Percentiles rank a stretch among this genome's conserved stretches.
These are phyloP conservation scores for Lepidurus packardi DNA, from an alignment of 1,140 invertebrate species.

Conservation along the genomic window DNA sequence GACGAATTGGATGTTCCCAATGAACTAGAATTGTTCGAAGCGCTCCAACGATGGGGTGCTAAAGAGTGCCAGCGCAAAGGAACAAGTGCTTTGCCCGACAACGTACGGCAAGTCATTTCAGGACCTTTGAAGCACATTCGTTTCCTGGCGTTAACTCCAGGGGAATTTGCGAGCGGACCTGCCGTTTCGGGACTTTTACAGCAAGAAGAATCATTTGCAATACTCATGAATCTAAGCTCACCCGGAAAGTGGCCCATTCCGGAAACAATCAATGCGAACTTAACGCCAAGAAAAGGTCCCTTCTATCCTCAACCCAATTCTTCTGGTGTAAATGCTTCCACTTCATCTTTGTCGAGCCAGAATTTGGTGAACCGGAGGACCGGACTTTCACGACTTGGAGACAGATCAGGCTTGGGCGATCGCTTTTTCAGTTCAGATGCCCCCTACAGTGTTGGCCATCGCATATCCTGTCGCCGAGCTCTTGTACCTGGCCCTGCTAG, in stretches of 20 bases:
- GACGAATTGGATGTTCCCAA: constrained; percentile 63
- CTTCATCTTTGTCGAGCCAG: constrained; percentile 23
- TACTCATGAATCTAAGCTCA: constrained; percentile 69
- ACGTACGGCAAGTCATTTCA: constrained; percentile 47
- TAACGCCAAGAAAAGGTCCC: neutral
- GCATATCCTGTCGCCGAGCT: constrained; percentile 5
- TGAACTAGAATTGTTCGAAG: constrained; percentile 68
- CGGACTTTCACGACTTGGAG: neutral
- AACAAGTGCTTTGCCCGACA: constrained; percentile 36
- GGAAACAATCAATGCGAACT: constrained; percentile 51
- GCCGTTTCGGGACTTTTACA: constrained; percentile 63
- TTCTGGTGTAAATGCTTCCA: neutral
- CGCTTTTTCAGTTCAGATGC: constrained; percentile 11
- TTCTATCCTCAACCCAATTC: neutral
- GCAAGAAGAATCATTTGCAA: constrained; percentile 65
- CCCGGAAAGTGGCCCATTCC: constrained; percentile 61
- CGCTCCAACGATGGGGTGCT: constrained; percentile 59
- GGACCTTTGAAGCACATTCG: constrained; percentile 60
- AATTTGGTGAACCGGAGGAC: neutral
- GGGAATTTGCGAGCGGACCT: constrained; percentile 72
- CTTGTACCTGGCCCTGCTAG: constrained; percentile 31
- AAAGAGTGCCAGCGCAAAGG: constrained; percentile 42
- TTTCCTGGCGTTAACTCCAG: constrained; percentile 66
- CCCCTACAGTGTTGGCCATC: neutral
- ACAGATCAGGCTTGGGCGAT: neutral